Base-by-base conservation (phyloP, 2,888 invertebrate species). In the Pseudococcus jackbeardsleyi region DNA sequence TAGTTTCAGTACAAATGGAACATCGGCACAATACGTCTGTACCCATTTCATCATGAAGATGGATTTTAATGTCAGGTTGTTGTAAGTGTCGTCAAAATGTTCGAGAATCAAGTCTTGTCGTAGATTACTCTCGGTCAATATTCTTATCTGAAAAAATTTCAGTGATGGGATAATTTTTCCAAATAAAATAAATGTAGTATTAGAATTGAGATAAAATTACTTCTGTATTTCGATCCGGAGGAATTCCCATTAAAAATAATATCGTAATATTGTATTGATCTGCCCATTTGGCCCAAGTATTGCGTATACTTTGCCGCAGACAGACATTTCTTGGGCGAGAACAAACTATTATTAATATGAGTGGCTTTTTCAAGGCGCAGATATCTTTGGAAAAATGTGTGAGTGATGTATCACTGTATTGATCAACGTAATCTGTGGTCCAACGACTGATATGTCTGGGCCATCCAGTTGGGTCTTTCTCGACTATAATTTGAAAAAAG, bases 11-110 rank as follows among this genome's bases (percentile, higher is more conserved):
- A 96, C 93, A 90, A 94, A 95, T 91, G 94, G 94, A 90, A 94
- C 95, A 90, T 94, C 93, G 89, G 95, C 94, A 91, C 96, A 96
- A 92, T 95, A 95, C 90, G 94, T 93, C 92, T 95, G 95, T 17
- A 94, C 94, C 96, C 96, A 97, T 92, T 96, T 96, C 89, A 96
- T 92, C 92, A 96, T 94, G 64, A 96, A 95, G 89, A 96, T 94
- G 79, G 96, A 96, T 93, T 97, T 97, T 68, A 96, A 92, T 84
- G 96, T 96, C 85, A 96, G 93, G 93, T 96, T 96, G 89, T 95
- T 94, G 91, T 96, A 96, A 4, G 95, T 94, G 92, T 96, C 96
- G 54, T 95, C 91, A 90, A 95, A 96, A 90, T 93, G 93, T 68
- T 95, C 95, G 89, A 95, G 93, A 90, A 96, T 94, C 68, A 97